These are phyloP conservation scores for Loripinus fragilis DNA, from an alignment of 2,888 invertebrate species.

Conservation along the genomic window DNA sequence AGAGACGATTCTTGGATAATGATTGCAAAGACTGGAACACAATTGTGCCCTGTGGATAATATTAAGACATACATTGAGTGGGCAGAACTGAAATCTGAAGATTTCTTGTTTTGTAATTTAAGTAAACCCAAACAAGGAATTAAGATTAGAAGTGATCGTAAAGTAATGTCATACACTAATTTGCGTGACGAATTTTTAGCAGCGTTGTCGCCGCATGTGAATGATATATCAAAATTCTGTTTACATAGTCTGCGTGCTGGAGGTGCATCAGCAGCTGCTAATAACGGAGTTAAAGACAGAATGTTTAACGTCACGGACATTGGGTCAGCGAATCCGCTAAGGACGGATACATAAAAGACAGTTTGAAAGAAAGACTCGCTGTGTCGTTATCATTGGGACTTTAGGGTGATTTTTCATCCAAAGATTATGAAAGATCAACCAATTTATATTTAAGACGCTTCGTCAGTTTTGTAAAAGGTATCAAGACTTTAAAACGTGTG, in stretches of 20 bases:
- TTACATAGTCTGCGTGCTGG: slow-evolving; percentile 34
- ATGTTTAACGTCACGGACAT: slow-evolving; percentile 39
- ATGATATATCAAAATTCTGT: slow-evolving; percentile 24
- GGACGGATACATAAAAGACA: slow-evolving; percentile 37
- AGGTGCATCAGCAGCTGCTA: slow-evolving; percentile 46
- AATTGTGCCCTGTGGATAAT: slow-evolving; percentile 34
- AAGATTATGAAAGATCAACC: no score
- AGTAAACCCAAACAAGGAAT: background rate
- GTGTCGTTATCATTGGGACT: no score
- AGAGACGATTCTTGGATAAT: slow-evolving; percentile 32
- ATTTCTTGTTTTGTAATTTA: slow-evolving; percentile 32
- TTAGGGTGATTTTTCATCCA: no score
- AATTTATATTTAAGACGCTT: no score
- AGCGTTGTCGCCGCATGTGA: slow-evolving; percentile 28
- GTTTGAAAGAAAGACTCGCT: no score
- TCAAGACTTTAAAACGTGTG: no score
- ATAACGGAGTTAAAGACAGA: slow-evolving; percentile 36
- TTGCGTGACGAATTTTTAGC: slow-evolving; percentile 27
- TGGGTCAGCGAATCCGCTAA: slow-evolving; percentile 38
- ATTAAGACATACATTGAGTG: slow-evolving; percentile 19
- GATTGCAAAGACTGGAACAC: slow-evolving; percentile 23
- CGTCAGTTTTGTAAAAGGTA: no score
- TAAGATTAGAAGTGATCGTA: slow-evolving; percentile 3
- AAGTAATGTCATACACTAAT: slow-evolving; percentile 26
- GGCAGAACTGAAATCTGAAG: slow-evolving; percentile 10